phyloP scores from a whole-genome alignment of 2,888 invertebrate species.

The Melanchra persicariae region DNA sequence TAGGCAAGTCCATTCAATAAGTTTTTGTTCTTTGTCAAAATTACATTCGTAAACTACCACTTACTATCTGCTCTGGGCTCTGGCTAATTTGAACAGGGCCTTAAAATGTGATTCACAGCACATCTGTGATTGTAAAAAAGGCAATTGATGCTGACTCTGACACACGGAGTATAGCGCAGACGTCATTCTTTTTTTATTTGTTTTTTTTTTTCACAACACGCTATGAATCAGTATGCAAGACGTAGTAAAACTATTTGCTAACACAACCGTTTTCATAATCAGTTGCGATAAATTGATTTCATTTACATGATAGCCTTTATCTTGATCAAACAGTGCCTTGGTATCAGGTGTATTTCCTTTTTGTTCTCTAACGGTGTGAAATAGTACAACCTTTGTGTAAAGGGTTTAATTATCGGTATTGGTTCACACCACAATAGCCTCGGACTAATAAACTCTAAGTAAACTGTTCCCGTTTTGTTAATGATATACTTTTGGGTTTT shows the following conservation, averaged over 20 bases:
- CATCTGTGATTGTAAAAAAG: constrained; percentile 69
- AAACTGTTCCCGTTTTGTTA: constrained; percentile 72
- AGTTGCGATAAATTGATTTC: constrained; percentile 67
- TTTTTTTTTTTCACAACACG: constrained; percentile 48
- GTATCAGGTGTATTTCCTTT: constrained; percentile 46
- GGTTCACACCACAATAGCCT: constrained; percentile 70
- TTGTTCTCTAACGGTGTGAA: constrained; percentile 70
- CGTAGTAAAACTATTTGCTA: constrained; percentile 62
- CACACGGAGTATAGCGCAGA: constrained; percentile 63
- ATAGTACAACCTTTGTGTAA: constrained; percentile 72
- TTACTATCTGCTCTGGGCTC: constrained; percentile 29
- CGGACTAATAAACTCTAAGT: constrained; percentile 66
- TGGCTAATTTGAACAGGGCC: constrained; percentile 44
- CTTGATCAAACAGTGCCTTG: constrained; percentile 54
- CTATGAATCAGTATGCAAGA: constrained; percentile 70
- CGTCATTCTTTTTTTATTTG: constrained; percentile 63
- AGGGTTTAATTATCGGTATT: constrained; percentile 77
- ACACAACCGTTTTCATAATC: constrained; percentile 68
- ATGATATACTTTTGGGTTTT: constrained; percentile 66
- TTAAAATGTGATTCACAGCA: constrained; percentile 63
- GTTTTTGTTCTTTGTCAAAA: constrained; percentile 9
- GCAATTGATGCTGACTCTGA: constrained; percentile 65
- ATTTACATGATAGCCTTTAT: constrained; percentile 58
- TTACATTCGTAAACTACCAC: constrained; percentile 8
- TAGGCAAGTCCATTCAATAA: no score